Evolutionary conservation across 1,140 invertebrate species (phyloP), one percentile per base, ranked within the genome.

Genomic region (Caenorhabditis remanei): DNA sequence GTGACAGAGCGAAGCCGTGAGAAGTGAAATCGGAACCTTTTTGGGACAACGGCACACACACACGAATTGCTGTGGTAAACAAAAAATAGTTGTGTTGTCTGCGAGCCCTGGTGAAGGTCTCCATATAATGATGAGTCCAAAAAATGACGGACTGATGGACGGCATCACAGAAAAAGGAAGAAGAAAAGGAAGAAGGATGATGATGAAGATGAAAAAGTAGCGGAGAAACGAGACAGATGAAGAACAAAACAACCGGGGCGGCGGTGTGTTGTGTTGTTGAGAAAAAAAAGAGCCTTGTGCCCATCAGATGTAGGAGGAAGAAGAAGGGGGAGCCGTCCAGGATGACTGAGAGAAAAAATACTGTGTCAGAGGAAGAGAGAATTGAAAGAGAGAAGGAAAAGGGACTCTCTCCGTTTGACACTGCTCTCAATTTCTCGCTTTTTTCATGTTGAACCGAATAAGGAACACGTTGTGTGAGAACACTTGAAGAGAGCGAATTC

Each of bases 11-110:
- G 46, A 50, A 8, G 40, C 14, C 71, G 71, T 79, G 71, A 79
- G 71, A 79, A 79, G 2, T 79, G 71, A 79, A 79, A 79, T 79
- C 71, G 46, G 46, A 79, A 50, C 71, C 71, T 79, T 79, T 79
- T 79, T 50, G 13, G 71, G 71, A n/a, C 9, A 32, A 8, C 19
- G 32, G 2, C 32, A 32, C 32, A 32, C 32, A 32, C 32, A 32
- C n/a, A 50, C 71, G 71, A 71, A 71, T 43, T 19, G 67, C 41
- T 71, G 67, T 71, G 67, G 67, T 79, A 79, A 79, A 79, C 71
- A 79, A 79, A 79, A 79, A 79, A 79, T 21, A 43, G 14, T 13
- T 46, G 61, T 63, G 61, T 32, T 32, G 61, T 40, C 6, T 8
- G 61, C 19, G 61, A 65, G 61, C 24, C 61, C 14, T 8, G n/a